A percentile compares a stretch with the other conserved stretches of the same genome.
Conservation (phyloP, 2,888 invertebrate species). For the Hyposoter dolosus region DNA sequence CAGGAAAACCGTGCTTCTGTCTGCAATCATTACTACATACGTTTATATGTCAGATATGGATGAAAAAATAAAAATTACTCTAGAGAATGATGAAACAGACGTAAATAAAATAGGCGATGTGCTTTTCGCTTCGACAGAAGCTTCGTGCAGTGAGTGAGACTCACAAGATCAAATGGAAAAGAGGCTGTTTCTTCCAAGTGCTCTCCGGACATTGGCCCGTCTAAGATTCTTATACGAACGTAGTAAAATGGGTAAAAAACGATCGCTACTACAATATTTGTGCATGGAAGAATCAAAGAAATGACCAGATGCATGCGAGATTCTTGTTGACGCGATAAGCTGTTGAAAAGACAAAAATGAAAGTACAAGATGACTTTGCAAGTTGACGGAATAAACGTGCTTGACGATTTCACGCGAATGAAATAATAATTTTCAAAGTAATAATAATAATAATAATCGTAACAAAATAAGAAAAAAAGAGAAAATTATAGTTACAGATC, state of each 20-base stretch:
- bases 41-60: neutral
- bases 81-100: slow-evolving; percentile 37
- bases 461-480: slow-evolving; percentile 20
- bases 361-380: slow-evolving; percentile 16
- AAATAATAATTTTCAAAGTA: neutral
- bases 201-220: slow-evolving; percentile 70
- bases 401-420: slow-evolving; percentile 17
- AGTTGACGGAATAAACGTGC: slow-evolving; percentile 45
- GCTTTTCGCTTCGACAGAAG: slow-evolving; percentile 69
- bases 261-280: slow-evolving; percentile 60
- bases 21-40: slow-evolving; percentile 3
- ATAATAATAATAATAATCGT: neutral
- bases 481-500: slow-evolving; percentile 17
- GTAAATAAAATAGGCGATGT: slow-evolving; percentile 67
- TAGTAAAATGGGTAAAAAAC: slow-evolving; percentile 51
- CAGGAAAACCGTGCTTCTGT: slow-evolving; percentile 16
- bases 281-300: slow-evolving; percentile 18
- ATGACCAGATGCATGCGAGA: slow-evolving; percentile 50
- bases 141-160: slow-evolving; percentile 73
- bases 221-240: slow-evolving; percentile 62
- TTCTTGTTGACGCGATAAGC: slow-evolving; percentile 47
- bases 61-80: neutral
- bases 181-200: slow-evolving; percentile 83
- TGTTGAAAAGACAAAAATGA: slow-evolving; percentile 32
- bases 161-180: slow-evolving; percentile 74